Percentiles rank a stretch among this genome's conserved stretches.
Evolutionary conservation across 2,113 vertebrate species (phyloP).

Genomic region (Nestor notabilis): DNA sequence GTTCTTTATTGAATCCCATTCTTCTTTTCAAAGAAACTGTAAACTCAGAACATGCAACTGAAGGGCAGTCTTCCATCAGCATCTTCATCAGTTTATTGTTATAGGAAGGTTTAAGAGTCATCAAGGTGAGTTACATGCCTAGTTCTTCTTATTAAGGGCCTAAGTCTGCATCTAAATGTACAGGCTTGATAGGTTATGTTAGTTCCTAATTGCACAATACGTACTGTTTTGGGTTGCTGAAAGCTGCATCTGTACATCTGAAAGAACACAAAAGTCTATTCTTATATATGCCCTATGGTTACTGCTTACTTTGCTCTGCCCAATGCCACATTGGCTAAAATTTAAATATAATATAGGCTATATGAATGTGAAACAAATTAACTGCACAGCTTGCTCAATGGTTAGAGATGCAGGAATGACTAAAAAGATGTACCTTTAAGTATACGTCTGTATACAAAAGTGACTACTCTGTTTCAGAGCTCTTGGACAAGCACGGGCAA

Average conservation of each 20-base stretch:
- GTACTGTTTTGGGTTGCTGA: accelerated
- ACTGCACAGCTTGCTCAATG: background rate
- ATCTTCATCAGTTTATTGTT: background rate
- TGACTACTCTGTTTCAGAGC: background rate
- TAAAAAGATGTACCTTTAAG: background rate
- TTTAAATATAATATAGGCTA: background rate
- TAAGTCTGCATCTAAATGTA: background rate
- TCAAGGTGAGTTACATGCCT: accelerated
- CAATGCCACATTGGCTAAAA: background rate
- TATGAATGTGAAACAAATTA: background rate
- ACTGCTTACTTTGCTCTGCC: background rate
- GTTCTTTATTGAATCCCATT: background rate
- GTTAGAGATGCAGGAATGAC: background rate
- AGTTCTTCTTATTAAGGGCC: background rate
- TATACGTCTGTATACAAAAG: background rate
- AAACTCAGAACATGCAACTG: background rate
- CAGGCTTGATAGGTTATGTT: background rate
- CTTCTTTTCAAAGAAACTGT: background rate
- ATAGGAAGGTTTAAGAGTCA: background rate
- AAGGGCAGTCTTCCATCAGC: background rate
- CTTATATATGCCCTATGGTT: background rate
- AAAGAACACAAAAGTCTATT: background rate
- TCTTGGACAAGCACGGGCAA: background rate
- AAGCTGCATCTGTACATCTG: background rate
- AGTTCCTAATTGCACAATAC: background rate